These are phyloP conservation scores for Notodonta ziczac DNA, from an alignment of 2,888 invertebrate genomes.

Conservation along the genomic window DNA sequence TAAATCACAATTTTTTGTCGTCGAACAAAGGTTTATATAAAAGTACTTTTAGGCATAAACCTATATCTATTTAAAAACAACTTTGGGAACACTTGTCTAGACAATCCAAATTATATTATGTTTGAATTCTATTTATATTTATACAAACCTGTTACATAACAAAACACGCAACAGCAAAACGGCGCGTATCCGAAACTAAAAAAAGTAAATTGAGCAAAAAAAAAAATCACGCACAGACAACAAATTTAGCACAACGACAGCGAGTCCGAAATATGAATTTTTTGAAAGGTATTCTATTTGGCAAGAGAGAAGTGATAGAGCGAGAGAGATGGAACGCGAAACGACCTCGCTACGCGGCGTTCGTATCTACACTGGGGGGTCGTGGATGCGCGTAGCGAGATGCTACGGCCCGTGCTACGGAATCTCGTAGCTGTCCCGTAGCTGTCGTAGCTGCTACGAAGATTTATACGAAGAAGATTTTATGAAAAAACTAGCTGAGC, in stretches of 20 bases:
- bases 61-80: background rate
- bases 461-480: constrained; percentile 12
- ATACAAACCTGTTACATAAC: constrained; percentile 46
- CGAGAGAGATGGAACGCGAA: constrained; percentile 31
- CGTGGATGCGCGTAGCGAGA: constrained; percentile 54
- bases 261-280: constrained; percentile 3
- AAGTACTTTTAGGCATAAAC: constrained; percentile 29
- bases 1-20: too few relatives aligned
- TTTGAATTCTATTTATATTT: constrained; percentile 11
- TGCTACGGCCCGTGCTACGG: constrained; percentile 38
- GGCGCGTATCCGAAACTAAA: constrained; percentile 11
- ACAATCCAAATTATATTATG: background rate
- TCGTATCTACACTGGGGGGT: constrained; percentile 42
- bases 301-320: constrained; percentile 43
- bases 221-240: constrained; percentile 13
- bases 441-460: constrained; percentile 20
- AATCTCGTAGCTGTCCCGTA: constrained; percentile 44
- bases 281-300: constrained; percentile 27
- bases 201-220: constrained; percentile 12
- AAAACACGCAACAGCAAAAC: constrained; percentile 15
- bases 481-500: too few relatives aligned
- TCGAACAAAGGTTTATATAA: background rate
- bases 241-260: constrained; percentile 1
- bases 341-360: constrained; percentile 32
- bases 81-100: background rate